A percentile compares a stretch with the other conserved stretches of the same genome.
These are phyloP conservation scores for Etheostoma perlongum DNA, from an alignment of 2,797 vertebrate species.

Conservation along the genomic window DNA sequence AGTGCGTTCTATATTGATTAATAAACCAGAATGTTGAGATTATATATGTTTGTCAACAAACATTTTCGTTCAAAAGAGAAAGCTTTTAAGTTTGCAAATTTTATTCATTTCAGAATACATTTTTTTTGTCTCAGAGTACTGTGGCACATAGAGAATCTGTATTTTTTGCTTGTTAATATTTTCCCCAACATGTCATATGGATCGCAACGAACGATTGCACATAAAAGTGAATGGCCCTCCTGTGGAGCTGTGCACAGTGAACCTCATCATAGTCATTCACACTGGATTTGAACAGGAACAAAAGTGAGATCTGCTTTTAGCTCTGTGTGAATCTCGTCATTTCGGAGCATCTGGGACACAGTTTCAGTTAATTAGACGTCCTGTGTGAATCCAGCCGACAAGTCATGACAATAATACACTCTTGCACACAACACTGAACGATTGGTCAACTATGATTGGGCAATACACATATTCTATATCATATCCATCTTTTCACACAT, in stretches of 20 bases:
- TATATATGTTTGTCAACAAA: conserved; percentile 33
- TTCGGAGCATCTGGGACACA: conserved; percentile 39
- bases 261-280: conserved; percentile 62
- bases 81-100: conserved; percentile 76
- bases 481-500: conserved; percentile 81
- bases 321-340: conserved; percentile 31
- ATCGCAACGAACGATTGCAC: conserved; percentile 77
- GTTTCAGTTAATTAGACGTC: conserved; percentile 43
- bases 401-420: conserved; percentile 69
- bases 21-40: conserved; percentile 80
- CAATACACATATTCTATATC: conserved; percentile 77
- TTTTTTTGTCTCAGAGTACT: conserved; percentile 75
- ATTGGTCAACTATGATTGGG: conserved; percentile 79
- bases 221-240: conserved; percentile 65
- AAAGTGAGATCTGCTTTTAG: conserved; percentile 42
- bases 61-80: conserved; percentile 5
- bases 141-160: conserved; percentile 82
- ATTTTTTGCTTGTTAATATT: conserved; percentile 79
- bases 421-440: conserved; percentile 78
- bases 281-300: conserved; percentile 66
- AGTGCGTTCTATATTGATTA: conserved; percentile 82
- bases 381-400: conserved; percentile 68
- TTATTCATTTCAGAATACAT: conserved; percentile 84
- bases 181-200: conserved; percentile 72
- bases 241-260: conserved; percentile 70